Base-by-base conservation (phyloP, 2,113 vertebrate genomes). In the Pachypanchax playfairii region DNA sequence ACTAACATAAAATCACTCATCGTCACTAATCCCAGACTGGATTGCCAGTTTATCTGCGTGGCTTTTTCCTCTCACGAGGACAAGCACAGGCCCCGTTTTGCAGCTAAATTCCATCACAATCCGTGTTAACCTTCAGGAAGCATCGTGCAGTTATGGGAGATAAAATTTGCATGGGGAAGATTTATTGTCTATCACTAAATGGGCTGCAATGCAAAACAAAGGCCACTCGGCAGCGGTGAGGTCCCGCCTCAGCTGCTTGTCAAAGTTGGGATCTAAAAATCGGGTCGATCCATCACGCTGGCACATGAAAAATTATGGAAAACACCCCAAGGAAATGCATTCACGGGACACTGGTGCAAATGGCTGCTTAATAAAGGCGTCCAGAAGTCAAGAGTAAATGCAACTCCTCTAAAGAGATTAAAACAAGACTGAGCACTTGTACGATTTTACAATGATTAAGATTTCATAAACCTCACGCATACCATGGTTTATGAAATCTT, bases 101-200 rank as follows among this genome's bases (percentile, higher is more conserved):
- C 39, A 73, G 77, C 77, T 58, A 70, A 87, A 89, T 73, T 74
- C 69, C 77, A 25, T 80, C 78, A 72, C 75, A 70, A 78, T 85
- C 70, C 82, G 33, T 82, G 83, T 89, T 92, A 90, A 92, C 91
- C 91, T 92, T 92, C 91, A 90, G 77, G 81, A 87, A 73, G 80
- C 85, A 79, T 85, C 84, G 77, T 68, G 54, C 83, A 88, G 83
- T 87, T 78, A 88, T 67, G 75, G 73, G 73, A 82, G 85, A 83
- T 85, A 82, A 88, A 85, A 90, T 91, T 89, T 90, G 89, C 89
- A 89, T 80, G 80, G 29, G 65, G 86, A 91, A 92, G 90, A 92
- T 92, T 91, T 92, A 92, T 92, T 85, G 89, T 91, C 90, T 83
- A 77, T 85, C 85, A 70, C 80, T 44, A 86, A 89, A 87, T 82